Evolutionary conservation across 2,888 invertebrate genomes (phyloP), one percentile per base, ranked within the genome.

Genomic region (Rhorus exstirpatorius): DNA sequence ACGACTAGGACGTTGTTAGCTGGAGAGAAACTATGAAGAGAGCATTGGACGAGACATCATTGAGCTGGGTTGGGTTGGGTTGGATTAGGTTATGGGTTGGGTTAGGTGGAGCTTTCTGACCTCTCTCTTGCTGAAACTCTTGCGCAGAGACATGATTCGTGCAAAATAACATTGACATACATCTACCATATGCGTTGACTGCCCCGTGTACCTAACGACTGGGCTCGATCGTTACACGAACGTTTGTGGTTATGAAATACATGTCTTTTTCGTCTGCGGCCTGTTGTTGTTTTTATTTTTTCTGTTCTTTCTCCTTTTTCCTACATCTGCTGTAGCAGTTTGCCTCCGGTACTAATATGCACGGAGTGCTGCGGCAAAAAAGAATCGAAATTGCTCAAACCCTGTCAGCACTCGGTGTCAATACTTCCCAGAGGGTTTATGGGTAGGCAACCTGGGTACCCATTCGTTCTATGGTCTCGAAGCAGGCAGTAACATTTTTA

Each of bases 151-250:
- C 38, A 8, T 10, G 53, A 21, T 19, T 14, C 41, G 51, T 77
- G 10, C 19, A 19, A n/a, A 19, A 44, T 60, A 72, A 72, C 60
- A 60, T 60, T 72, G 71, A n/a, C n/a, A n/a, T n/a, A 60, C 60
- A 55, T 49, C 58, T 46, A 72, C 71, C 10, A 46, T n/a, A n/a
- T n/a, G n/a, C n/a, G n/a, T n/a, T n/a, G n/a, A 35, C 53, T 12
- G 24, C 21, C 21, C 17, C 14, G 21, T 51, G 19, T 51, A 51
- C 12, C 14, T 14, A 12, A 53, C 51, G 67, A 21, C 35, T 51
- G 1, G 41, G 41, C 26, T 44, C 58, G 17, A 71, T 26, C 70
- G 55, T 58, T 44, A 71, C 44, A 31, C 19, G 19, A 26, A 26
- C 53, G 24, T 58, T 19, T 44, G 19, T 14, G 31, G 19, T 26